Conservation (phyloP, 2,797 vertebrate species). For the Eremophila alpestris region DNA sequence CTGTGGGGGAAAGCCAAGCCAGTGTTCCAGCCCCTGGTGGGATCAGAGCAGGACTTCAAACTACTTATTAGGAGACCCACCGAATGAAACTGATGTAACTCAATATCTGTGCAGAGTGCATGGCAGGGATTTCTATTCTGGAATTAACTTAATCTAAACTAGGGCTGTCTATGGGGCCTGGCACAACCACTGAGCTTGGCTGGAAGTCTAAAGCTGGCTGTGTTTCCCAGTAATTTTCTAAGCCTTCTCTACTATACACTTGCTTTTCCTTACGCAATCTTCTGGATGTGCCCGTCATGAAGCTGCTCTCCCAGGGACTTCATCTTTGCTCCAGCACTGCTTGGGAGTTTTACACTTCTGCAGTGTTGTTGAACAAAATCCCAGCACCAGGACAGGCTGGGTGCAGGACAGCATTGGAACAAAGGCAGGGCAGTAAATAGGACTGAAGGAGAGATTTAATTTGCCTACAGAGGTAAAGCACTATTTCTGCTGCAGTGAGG, state of each 20-base stretch:
- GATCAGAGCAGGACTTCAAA: neutral
- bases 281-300: accelerated
- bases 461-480: neutral
- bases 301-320: neutral
- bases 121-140: neutral
- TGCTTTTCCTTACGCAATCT: neutral
- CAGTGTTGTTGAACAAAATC: neutral
- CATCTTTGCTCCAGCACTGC: neutral
- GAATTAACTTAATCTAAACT: neutral
- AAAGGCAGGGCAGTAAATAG: neutral
- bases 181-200: neutral
- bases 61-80: neutral
- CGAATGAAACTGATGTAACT: neutral
- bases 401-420: neutral
- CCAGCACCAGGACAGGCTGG: neutral
- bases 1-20: neutral
- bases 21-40: neutral
- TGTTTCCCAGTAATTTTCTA: neutral
- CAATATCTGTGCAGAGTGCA: accelerated
- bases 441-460: neutral
- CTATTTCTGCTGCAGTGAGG: neutral
- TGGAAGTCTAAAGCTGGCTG: neutral
- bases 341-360: neutral
- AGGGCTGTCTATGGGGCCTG: neutral
- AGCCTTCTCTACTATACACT: neutral